Conservation (phyloP, 2,113 vertebrate species). For the Lycocorax pyrrhopterus region DNA sequence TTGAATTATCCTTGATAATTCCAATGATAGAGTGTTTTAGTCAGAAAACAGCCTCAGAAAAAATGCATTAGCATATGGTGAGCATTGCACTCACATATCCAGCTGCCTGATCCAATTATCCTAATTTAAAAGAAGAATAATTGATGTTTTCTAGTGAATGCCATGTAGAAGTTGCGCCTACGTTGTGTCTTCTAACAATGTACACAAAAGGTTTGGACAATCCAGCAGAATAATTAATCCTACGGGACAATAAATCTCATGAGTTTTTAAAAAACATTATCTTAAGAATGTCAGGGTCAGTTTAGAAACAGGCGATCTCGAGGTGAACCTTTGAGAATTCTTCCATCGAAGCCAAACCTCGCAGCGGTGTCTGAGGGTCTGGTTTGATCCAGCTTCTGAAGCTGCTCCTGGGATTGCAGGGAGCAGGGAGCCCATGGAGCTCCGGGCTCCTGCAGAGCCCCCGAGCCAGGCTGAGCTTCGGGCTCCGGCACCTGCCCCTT, state of each 20-base stretch:
- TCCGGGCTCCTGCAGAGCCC: neutral
- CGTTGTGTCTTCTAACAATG: neutral
- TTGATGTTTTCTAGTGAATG: slow-evolving; percentile 19
- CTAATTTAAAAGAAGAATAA: slow-evolving; percentile 40
- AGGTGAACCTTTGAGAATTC: neutral
- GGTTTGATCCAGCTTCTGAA: neutral
- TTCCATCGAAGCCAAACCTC: neutral
- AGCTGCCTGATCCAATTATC: slow-evolving; percentile 47
- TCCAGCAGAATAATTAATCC: neutral
- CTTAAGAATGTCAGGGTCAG: neutral
- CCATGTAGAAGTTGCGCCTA: neutral
- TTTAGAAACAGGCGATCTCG: neutral
- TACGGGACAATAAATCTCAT: neutral
- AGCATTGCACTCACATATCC: neutral
- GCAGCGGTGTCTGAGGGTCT: fast-evolving
- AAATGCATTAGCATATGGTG: slow-evolving; percentile 11
- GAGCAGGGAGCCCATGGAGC: neutral
- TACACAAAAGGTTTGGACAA: neutral
- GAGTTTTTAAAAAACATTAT: neutral
- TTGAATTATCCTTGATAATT: slow-evolving; percentile 3
- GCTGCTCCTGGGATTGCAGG: no score
- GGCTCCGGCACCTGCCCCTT: neutral
- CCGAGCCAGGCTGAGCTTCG: fast-evolving
- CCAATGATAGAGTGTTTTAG: neutral
- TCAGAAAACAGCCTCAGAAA: neutral